Evolutionary conservation across 35 echinoderm and acorn worm species (phyloP), one percentile per base, ranked within the genome.

Genomic region (Lytechinus variegatus): DNA sequence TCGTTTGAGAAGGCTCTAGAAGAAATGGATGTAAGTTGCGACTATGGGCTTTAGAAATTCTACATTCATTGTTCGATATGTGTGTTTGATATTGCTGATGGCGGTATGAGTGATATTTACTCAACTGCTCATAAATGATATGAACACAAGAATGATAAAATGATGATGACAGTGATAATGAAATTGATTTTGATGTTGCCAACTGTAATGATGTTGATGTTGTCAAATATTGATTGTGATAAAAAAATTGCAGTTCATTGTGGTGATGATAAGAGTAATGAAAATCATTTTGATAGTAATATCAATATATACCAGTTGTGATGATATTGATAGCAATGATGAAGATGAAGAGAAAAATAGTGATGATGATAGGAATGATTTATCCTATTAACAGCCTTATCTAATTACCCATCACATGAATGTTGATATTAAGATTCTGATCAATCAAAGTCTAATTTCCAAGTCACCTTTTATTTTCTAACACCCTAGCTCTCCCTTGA

Each of bases 21-120:
- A 56, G 94, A 86, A 8, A 99, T 99, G 95, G 98, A 99, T 99
- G 98, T 99, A 96, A 97, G 98, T 97, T 7, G n/a, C n/a, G 19
- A 24, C 6, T 24, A 79, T 24, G 4, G 21, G 14, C n/a, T 79
- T 44, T 44, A 44, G 33, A 1, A 44, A 44, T 44, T 44, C 33
- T 44, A 44, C 33, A 44, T 44, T 44, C 0, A 44, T 71, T 2
- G 21, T 21, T 71, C 14, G 16, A 71, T 71, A 4, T 14, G 16
- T 13, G 21, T 71, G 8, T 11, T 56, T 56, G 8, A 56, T 11
- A 56, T 56, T 56, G 55, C 11, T 56, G 55, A 56, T 44, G 33
- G 33, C 2, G 33, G 16, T 13, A 71, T 71, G 8, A 8, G 1
- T 56, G 8, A 56, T 11, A 1, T 56, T 56, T 44, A 44, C 33